Base-by-base conservation (phyloP, 2,888 invertebrate species). In the Rhingia rostrata region DNA sequence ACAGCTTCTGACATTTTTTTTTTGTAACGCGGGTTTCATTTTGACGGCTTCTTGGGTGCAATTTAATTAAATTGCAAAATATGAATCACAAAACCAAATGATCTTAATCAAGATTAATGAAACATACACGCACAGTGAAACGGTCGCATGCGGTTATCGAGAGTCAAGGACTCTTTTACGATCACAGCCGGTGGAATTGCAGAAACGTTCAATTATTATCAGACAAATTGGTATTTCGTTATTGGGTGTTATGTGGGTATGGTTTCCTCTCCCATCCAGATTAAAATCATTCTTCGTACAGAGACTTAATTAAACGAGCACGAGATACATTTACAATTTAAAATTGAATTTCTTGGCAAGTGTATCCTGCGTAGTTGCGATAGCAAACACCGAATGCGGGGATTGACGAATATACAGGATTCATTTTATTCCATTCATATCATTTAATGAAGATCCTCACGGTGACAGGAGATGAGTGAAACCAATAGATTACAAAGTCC, bases 71-170 rank as follows among this genome's bases (percentile, higher is more conserved):
- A 75, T 75, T 45, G 51, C 51, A 41, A 67, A 75, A 75, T 67
- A 67, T 75, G 75, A 53, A 75, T 67, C 58, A 67, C 60, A 51
- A 66, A 53, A 75, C 67, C 66, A 75, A 75, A 67, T 51, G 51
- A 37, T 37, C 43, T 67, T 60, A 67, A 75, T 75, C 60, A 37
- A 51, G 53, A 66, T 45, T 37, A 60, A 60, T 43, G 41, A 10
- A n/a, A 22, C 22, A 22, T n/a, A n/a, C 22, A 35, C 30, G 9
- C 37, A 32, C 35, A 14, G 49, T 3, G n/a, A 45, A 14, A 22
- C 35, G 14, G 30, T 22, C 22, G 22, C 22, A 22, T 2, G 22
- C 22, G 14, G 14, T 3, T 54, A 3, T 39, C 33, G 35, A 10
- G 22, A 14, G n/a, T 7, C 39, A 30, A 30, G 32, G n/a, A 5